These are phyloP conservation scores for Mesocentrotus franciscanus DNA, from an alignment of 53 echinoderm and acorn worm species.

Conservation along the genomic window DNA sequence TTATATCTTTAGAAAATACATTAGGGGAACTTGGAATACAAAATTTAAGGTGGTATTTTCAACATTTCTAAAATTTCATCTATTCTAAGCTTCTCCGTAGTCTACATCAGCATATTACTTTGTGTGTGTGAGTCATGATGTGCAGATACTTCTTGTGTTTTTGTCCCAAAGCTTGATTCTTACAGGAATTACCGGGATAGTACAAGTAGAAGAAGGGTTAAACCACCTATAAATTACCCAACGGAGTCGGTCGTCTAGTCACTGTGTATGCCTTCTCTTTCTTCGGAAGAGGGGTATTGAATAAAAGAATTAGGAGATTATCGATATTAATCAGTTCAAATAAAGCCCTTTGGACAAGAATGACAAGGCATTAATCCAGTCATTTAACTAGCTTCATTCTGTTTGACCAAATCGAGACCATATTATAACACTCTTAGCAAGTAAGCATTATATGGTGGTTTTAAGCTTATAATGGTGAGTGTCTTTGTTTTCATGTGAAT, in stretches of 20 bases:
- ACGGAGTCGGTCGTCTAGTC: slow-evolving; percentile 38
- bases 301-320: neutral
- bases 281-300: neutral
- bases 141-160: neutral
- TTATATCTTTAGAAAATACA: no score
- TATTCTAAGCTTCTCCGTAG: neutral
- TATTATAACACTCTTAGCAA: neutral
- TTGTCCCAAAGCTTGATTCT: neutral
- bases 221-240: slow-evolving; percentile 32
- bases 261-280: neutral
- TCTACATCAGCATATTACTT: no score
- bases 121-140: neutral
- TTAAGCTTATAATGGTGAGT: neutral
- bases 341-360: neutral
- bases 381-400: neutral
- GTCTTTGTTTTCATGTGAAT: neutral
- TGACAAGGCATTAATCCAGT: slow-evolving; percentile 2
- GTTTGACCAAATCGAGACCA: neutral
- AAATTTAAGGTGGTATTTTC: neutral
- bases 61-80: neutral
- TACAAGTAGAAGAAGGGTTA: neutral
- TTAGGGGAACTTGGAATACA: neutral
- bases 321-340: neutral
- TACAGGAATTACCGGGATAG: neutral
- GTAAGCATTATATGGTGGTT: neutral